Percentiles rank a stretch among this genome's conserved stretches.
phyloP scores from a whole-genome alignment of 2,797 vertebrate genomes.

The Acanthurus leucopareius region DNA sequence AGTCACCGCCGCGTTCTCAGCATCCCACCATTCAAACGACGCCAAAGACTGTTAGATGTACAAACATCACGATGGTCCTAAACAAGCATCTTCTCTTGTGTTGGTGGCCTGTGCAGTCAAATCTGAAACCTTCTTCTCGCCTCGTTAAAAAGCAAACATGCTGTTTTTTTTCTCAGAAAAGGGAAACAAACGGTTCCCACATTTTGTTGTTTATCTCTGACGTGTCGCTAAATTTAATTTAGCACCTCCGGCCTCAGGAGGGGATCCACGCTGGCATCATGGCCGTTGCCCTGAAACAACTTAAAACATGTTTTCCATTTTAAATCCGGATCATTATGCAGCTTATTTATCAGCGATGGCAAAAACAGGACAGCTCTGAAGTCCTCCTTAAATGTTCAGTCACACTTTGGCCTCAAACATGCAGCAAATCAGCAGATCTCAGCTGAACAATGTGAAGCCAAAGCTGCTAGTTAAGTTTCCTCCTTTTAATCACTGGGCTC shows the following conservation, averaged over 20 bases:
- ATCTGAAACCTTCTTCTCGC: conserved; percentile 39
- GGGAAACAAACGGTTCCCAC: conserved; percentile 1
- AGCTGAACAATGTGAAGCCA: conserved; percentile 21
- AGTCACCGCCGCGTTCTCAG: not conserved
- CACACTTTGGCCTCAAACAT: conserved; percentile 45
- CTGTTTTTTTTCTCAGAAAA: conserved; percentile 30
- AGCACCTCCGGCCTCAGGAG: conserved; percentile 18
- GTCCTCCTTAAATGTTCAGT: conserved; percentile 25
- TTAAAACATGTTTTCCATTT: conserved; percentile 34
- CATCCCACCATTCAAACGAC: not conserved
- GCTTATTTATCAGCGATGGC: conserved; percentile 40
- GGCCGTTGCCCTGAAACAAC: not conserved
- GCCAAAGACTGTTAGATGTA: conserved; percentile 32
- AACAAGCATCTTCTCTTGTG: conserved; percentile 46
- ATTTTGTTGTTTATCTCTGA: conserved; percentile 12
- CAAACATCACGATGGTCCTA: conserved; percentile 47
- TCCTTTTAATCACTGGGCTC: conserved; percentile 70
- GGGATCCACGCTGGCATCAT: conserved; percentile 6
- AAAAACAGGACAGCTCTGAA: conserved; percentile 26
- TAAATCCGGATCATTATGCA: conserved; percentile 18
- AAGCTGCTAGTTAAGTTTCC: conserved; percentile 27
- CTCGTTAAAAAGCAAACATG: conserved; percentile 60
- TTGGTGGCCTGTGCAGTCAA: conserved; percentile 18
- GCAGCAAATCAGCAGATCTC: conserved; percentile 52
- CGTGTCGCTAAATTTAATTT: conserved; percentile 8